Base-by-base conservation (phyloP, 23 tunicate genomes). In the Pegea sp. region DNA sequence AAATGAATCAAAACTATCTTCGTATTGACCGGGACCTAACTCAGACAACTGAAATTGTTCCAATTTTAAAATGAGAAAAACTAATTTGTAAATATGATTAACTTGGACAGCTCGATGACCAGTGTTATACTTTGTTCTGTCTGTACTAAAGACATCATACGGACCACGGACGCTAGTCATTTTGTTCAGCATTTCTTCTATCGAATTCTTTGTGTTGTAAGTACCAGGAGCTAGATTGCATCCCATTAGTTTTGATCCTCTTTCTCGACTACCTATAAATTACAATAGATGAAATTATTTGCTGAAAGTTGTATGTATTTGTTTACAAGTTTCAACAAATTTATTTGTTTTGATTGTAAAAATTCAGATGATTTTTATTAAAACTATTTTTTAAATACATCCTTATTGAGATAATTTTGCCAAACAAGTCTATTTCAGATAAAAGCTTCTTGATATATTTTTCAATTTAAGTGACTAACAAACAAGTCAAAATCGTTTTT, bases 111-210 rank as follows among this genome's bases (percentile, higher is more conserved):
- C 86, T 25, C 54, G 69, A 54, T 84, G 95, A 2, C 95, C 95
- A 24, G 64, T 63, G 26, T 52, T 63, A 23, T 65, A 28, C 46
- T 74, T 61, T 31, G 44, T 54, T 24, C 95, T 33, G 26, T 84
- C 86, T 24, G 71, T 88, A 31, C 72, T 72, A 42, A 67, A 78
- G 24, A 73, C 63, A 64, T 91, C 99, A 48, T 78, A 91, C 4
- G 99, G 99, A 3, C 99, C 99, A 30, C 93, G 62, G 55, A 74
- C 73, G 65, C 93, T 79, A 28, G 79, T 93, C 4, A 72, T 65
- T 61, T 86, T 66, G 62, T 57, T 63, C 24, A 66, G 56, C 27
- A 91, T 91, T 61, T 73, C 61, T 2, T 77, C 72, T 7, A 65
- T 62, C 38, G 66, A 84, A 56, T 66, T 62, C n/a, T 24, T 34